Conservation (phyloP, 2,888 invertebrate genomes). For the Eupeodes latifasciatus region DNA sequence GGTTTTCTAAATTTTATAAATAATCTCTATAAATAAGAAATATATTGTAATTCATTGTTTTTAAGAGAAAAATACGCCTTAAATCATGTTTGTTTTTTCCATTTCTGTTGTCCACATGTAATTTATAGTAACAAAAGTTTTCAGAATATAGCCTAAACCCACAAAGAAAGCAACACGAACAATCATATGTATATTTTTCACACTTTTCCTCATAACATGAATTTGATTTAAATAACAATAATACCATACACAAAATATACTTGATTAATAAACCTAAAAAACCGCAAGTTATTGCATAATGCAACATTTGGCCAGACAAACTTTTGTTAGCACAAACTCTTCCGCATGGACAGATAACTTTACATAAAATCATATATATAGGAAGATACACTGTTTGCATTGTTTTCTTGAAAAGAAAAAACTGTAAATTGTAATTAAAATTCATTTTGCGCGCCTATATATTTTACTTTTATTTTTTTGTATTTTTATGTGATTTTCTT, state of each 20-base stretch:
- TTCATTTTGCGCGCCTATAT: constrained; percentile 24
- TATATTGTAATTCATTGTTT: background rate
- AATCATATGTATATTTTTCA: background rate
- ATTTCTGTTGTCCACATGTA: background rate
- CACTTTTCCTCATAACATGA: background rate
- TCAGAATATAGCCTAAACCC: background rate
- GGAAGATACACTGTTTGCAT: constrained; percentile 9
- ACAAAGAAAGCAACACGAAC: constrained; percentile 4
- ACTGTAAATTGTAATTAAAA: constrained; percentile 29
- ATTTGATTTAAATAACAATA: background rate
- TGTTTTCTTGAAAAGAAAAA: background rate
- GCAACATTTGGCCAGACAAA: constrained; percentile 1
- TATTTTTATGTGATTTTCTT: constrained; percentile 3
- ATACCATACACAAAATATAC: background rate
- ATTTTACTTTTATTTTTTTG: background rate
- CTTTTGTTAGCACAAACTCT: constrained; percentile 18
- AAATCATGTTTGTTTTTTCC: background rate
- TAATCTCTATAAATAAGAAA: background rate
- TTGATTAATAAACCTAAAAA: constrained; percentile 9
- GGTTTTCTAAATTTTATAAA: no score
- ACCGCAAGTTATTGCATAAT: constrained; percentile 11
- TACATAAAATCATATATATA: constrained; percentile 5
- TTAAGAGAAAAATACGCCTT: background rate
- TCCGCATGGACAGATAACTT: constrained; percentile 22
- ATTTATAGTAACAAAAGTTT: background rate